Conservation (phyloP, 2,797 vertebrate species). For the Rhabdomys pumilio region DNA sequence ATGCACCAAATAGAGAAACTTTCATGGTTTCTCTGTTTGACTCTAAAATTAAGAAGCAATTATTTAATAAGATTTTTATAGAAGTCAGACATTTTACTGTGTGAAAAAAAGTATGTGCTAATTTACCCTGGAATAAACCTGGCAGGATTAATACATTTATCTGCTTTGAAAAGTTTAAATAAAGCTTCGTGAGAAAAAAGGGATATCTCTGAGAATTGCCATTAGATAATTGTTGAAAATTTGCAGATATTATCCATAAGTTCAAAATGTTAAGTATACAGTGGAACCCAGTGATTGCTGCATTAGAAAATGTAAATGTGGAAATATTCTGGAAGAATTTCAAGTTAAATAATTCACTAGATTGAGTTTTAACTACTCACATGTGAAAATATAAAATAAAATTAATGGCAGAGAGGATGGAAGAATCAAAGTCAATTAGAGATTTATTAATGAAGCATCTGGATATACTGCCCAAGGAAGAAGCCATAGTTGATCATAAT, state of each 20-base stretch:
- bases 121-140: neutral
- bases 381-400: neutral
- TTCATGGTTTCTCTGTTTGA: neutral
- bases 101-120: neutral
- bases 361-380: neutral
- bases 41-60: constrained; percentile 30
- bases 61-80: neutral
- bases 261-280: constrained; percentile 14
- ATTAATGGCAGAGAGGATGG: neutral
- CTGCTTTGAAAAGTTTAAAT: neutral
- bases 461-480: neutral
- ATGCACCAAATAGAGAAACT: neutral
- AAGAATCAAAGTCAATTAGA: neutral
- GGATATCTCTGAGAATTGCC: neutral
- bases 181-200: neutral
- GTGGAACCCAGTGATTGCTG: neutral
- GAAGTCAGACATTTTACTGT: neutral
- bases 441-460: neutral
- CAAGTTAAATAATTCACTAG: neutral
- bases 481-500: neutral
- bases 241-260: neutral
- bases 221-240: neutral
- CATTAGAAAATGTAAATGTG: neutral
- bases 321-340: neutral
- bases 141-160: neutral